Base-by-base conservation (phyloP, 2,888 invertebrate species). In the Drosophila pseudotalamancana region DNA sequence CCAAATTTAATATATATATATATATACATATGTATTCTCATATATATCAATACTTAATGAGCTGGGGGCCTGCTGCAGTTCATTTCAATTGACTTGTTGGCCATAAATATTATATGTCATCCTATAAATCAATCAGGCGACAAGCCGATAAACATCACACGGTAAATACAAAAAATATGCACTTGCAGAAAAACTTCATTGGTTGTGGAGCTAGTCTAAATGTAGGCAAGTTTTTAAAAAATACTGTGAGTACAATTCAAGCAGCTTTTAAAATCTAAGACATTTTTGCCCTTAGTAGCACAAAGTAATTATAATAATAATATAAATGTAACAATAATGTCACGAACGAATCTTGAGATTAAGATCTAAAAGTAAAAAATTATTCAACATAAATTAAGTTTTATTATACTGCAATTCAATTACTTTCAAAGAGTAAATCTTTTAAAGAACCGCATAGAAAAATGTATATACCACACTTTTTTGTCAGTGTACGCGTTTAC, bases 71-170 rank as follows among this genome's bases (percentile, higher is more conserved):
- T 31, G 23, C 51, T 53, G 25, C 16, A 45, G 31, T 51, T 72
- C 59, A 32, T 51, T 59, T 65, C 72, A 77, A 72, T 76, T 72
- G 72, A 76, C 72, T 77, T 65, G 72, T 59, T 64, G 50, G 42
- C 43, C 72, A 59, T 72, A 55, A 77, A 77, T 77, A 72, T 77
- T 72, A 72, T 55, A 73, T 55, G 32, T 14, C 37, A 56, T 46
- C 68, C 72, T 46, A 86, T 81, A 81, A 81, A 81, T 81, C 88
- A 81, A 81, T 81, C 81, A 86, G 53, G 78, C 70, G 84, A 83
- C 88, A 86, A 72, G 87, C 85, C 69, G 79, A 79, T 81, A 86
- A 86, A 76, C 68, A 79, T 78, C 72, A 62, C 71, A 61, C 51
- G 21, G 29, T 8, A 34, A 54, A 46, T 64, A 57, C n/a, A 56